phyloP scores from a whole-genome alignment of 2,113 vertebrate genomes.

The Balaeniceps rex region DNA sequence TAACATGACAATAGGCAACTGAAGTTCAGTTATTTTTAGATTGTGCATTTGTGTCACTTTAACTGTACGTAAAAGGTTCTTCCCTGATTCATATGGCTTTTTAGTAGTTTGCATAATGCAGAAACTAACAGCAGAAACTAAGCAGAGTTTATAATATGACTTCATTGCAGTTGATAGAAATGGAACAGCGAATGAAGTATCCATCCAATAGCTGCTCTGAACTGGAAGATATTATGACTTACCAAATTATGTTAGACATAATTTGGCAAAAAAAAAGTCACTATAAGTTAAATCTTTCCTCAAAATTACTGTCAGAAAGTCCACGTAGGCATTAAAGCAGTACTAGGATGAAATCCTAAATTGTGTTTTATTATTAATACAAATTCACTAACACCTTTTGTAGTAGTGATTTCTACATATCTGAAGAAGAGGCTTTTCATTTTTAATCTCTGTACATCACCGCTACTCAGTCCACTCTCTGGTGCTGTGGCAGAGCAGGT shows the following conservation, averaged over 20 bases:
- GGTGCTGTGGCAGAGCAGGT: background rate
- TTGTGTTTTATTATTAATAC: constrained; percentile 30
- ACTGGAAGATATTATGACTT: constrained; percentile 23
- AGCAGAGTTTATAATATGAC: background rate
- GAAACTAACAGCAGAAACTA: background rate
- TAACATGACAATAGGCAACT: background rate
- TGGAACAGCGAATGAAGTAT: background rate
- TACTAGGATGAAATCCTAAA: background rate
- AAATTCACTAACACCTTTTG: constrained; percentile 24
- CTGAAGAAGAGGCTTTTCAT: background rate
- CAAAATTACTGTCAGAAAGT: constrained; percentile 14
- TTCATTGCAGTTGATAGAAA: constrained; percentile 28
- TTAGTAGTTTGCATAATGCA: constrained; percentile 35
- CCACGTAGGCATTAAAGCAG: constrained; percentile 12
- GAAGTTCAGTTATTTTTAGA: constrained; percentile 37
- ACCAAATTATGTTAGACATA: constrained; percentile 19
- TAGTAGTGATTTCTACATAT: background rate
- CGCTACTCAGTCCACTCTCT: rapidly evolving
- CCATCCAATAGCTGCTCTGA: constrained; percentile 2
- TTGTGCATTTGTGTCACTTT: constrained; percentile 20
- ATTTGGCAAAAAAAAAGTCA: background rate
- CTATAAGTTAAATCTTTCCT: background rate
- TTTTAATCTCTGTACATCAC: background rate
- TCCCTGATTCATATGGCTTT: constrained; percentile 44
- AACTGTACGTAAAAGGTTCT: constrained; percentile 28